These are phyloP conservation scores for Cryptocheilus praepositus DNA, from an alignment of 2,888 invertebrate species.

Conservation along the genomic window DNA sequence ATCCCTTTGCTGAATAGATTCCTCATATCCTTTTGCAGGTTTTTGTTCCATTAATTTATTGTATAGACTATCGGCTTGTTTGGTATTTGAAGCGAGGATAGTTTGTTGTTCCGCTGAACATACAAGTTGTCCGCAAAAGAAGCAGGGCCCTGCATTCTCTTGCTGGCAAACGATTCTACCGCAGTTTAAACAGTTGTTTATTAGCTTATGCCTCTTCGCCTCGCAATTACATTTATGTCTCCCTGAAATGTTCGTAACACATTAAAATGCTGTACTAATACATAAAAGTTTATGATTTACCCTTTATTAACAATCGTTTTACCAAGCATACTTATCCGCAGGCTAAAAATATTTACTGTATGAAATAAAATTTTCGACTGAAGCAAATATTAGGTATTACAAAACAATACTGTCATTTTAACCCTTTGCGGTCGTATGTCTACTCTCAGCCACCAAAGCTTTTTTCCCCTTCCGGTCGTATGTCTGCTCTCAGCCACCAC, in stretches of 20 bases:
- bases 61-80: constrained; percentile 82
- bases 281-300: background rate
- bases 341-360: no score
- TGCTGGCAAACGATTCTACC: constrained; percentile 96
- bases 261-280: constrained; percentile 11
- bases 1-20: constrained; percentile 87
- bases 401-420: no score
- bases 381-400: no score
- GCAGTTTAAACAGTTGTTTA: constrained; percentile 95
- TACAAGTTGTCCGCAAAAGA: constrained; percentile 93
- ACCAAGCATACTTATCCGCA: no score
- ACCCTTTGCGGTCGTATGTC: no score
- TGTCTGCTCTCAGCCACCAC: no score
- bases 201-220: constrained; percentile 90
- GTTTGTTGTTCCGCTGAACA: constrained; percentile 85
- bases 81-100: constrained; percentile 80
- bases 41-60: constrained; percentile 81
- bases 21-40: constrained; percentile 78
- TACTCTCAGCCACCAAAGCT: no score
- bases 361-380: no score
- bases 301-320: no score
- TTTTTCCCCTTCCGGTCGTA: no score
- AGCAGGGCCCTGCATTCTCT: constrained; percentile 97
- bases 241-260: constrained; percentile 30
- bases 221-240: constrained; percentile 93